A percentile compares a stretch with the other conserved stretches of the same genome.
These are phyloP conservation scores for Cyclophora punctaria DNA, from an alignment of 2,888 invertebrate species.

Conservation along the genomic window DNA sequence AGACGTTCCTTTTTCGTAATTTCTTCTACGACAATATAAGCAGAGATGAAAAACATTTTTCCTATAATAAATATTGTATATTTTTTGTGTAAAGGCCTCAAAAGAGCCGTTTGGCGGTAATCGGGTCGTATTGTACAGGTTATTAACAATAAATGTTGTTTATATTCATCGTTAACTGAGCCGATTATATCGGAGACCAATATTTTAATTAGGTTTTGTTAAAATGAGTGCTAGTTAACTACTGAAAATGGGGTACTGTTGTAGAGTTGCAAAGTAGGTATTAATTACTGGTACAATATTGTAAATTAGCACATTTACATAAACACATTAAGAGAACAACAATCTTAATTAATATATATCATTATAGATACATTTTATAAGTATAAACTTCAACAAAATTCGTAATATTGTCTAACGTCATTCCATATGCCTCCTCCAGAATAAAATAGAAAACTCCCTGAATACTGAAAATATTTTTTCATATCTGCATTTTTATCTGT, in stretches of 20 bases:
- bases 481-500: slow-evolving; percentile 4
- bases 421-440: too few species aligned
- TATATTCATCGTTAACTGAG: slow-evolving; percentile 6
- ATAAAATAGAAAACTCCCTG: too few species aligned
- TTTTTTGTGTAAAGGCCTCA: slow-evolving; percentile 22
- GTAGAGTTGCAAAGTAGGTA: too few species aligned
- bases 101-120: slow-evolving; percentile 26
- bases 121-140: slow-evolving; percentile 25
- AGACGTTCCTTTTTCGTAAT: slow-evolving; percentile 41
- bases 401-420: too few species aligned
- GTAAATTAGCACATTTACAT: neutral
- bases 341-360: too few species aligned
- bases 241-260: too few species aligned
- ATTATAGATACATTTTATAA: too few species aligned
- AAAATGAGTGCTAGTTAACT: too few species aligned
- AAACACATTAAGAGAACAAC: too few species aligned
- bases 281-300: neutral
- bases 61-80: slow-evolving; percentile 9
- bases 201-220: slow-evolving; percentile 8
- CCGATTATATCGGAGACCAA: slow-evolving; percentile 8
- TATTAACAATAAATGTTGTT: slow-evolving; percentile 19
- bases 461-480: too few species aligned
- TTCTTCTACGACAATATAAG: slow-evolving; percentile 42
- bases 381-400: too few species aligned
- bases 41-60: slow-evolving; percentile 31